Base-by-base conservation (phyloP, 2,113 vertebrate genomes). In the Patagioenas fasciata region DNA sequence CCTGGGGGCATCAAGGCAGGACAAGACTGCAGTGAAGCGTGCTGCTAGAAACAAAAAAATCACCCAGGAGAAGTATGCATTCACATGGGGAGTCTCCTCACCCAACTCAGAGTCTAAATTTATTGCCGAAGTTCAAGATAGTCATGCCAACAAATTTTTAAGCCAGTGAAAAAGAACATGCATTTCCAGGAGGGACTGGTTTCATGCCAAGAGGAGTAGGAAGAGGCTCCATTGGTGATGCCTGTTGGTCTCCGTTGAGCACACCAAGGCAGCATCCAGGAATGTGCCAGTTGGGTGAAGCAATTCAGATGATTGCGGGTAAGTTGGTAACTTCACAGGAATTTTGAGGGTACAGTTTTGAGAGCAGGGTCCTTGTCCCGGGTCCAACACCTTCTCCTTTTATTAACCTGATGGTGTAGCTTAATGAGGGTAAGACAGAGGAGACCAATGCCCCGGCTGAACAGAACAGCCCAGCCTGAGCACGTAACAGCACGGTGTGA, bases 181-280 rank as follows among this genome's bases (percentile, higher is more conserved):
- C 18, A 25, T 6, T 94, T 82, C 51, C 48, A 79, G 34, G 7
- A 71, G 11, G 32, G 61, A 28, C 2, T 54, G 11, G 24, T 64
- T 80, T 73, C 70, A 61, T 38, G 10, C 38, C 47, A 42, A 42
- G 28, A 54, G 15, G 36, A 64, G 12, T 21, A 36, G 20, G 42
- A 88, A 56, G 6, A 70, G 2, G 11, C 19, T 61, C 40, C 1
- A 0, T 4, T 42, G 38, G 38, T 38, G 26, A 26, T 80, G 54
- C 5, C 29, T 53, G 4, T 21, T 69, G n/a, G 23, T 47, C 32
- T 70, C 36, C 15, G 2, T 5, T 2, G 6, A 32, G 19, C 53
- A 20, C 3, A 5, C 5, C 0, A 2, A 62, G 44, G 31, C 24
- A 84, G 23, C 0, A 0, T 11, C n/a, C 26, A 34, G 34, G 7